These are phyloP conservation scores for Caenorhabditis sulstoni DNA, from an alignment of 2,888 invertebrate genomes.

Conservation along the genomic window DNA sequence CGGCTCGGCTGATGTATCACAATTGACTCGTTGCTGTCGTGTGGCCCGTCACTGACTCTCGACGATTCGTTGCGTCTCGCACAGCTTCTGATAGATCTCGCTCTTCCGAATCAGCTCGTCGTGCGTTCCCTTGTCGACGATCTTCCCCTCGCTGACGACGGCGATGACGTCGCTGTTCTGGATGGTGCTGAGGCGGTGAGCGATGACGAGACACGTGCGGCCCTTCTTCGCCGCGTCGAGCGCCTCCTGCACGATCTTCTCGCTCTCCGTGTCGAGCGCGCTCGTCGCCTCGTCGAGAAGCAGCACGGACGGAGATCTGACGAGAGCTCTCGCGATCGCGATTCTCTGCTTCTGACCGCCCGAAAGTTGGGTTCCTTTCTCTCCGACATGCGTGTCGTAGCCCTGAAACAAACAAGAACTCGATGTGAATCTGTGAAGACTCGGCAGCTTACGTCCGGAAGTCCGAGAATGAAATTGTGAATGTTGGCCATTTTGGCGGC, in stretches of 20 bases:
- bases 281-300: constrained; percentile 72
- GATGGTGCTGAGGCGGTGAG: constrained; percentile 77
- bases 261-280: constrained; percentile 72
- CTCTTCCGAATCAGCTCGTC: constrained; percentile 68
- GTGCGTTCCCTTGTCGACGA: constrained; percentile 72
- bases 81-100: constrained; percentile 74
- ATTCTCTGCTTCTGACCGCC: constrained; percentile 82
- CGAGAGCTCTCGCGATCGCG: constrained; percentile 76
- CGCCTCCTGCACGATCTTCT: constrained; percentile 87
- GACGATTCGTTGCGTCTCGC: constrained; percentile 74
- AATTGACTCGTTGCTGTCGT: constrained; percentile 12
- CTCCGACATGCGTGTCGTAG: constrained; percentile 81
- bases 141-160: constrained; percentile 65
- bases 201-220: constrained; percentile 78
- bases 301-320: constrained; percentile 68
- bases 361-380: constrained; percentile 81
- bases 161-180: constrained; percentile 77
- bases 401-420: constrained; percentile 58
- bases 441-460: constrained; percentile 80
- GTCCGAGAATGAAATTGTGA: constrained; percentile 81
- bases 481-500: constrained; percentile 82
- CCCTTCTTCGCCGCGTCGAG: constrained; percentile 88
- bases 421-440: not conserved
- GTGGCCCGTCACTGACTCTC: constrained; percentile 55
- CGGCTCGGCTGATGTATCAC: no score